phyloP scores from a whole-genome alignment of 2,888 invertebrate species.

The Phaonia tiefii region DNA sequence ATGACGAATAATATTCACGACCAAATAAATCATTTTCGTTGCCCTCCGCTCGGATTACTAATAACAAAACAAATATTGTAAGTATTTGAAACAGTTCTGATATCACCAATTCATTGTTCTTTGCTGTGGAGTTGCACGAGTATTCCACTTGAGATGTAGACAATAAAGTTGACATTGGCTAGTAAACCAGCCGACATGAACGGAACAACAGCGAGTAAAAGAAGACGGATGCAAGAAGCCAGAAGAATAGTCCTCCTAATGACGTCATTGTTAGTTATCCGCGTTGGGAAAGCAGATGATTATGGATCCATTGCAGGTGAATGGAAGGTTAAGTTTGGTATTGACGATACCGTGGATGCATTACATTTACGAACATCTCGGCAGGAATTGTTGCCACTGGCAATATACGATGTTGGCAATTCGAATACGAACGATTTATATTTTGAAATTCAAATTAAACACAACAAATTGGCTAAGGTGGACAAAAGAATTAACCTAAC shows the following conservation, averaged over 20 bases:
- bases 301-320: constrained; percentile 68
- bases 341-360: neutral
- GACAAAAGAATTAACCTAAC: constrained; percentile 44
- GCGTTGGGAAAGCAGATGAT: constrained; percentile 5
- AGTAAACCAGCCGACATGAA: constrained; percentile 40
- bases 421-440: constrained; percentile 39
- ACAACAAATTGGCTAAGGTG: constrained; percentile 56
- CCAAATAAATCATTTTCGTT: no score
- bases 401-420: constrained; percentile 67
- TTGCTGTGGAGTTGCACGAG: no score
- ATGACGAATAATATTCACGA: no score
- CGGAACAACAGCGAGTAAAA: constrained; percentile 4
- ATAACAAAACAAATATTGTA: no score
- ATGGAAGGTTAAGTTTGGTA: constrained; percentile 69
- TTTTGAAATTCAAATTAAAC: constrained; percentile 59
- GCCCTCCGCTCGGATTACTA: no score
- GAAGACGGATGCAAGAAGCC: constrained; percentile 4
- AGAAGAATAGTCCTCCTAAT: constrained; percentile 30
- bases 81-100: no score
- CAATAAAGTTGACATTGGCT: constrained; percentile 1
- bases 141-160: no score
- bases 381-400: constrained; percentile 42
- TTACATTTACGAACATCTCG: constrained; percentile 49
- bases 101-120: no score
- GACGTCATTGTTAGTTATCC: neutral